These are phyloP conservation scores for Galago senegalensis DNA, from an alignment of 2,797 vertebrate genomes.

Conservation along the genomic window DNA sequence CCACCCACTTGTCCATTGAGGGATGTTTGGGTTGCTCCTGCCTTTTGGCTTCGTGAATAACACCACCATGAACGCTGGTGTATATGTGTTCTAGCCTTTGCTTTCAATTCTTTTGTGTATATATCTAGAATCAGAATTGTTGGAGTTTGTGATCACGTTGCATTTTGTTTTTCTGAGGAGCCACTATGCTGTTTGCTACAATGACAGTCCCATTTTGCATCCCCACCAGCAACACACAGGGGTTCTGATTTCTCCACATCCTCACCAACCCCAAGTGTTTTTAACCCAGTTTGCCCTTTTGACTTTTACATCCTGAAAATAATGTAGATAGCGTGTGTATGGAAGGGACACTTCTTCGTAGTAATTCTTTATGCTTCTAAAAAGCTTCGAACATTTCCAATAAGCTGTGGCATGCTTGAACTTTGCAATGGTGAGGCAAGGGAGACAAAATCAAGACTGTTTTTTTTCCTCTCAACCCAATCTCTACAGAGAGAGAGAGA, in stretches of 20 bases:
- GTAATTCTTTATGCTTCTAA: neutral
- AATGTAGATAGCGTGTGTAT: neutral
- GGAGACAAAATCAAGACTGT: rapidly evolving
- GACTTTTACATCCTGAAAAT: neutral
- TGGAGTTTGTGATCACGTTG: neutral
- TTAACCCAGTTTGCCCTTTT: neutral
- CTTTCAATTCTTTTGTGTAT: neutral
- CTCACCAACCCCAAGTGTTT: neutral
- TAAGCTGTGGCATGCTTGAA: neutral
- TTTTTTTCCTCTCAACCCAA: neutral
- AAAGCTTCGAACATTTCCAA: neutral
- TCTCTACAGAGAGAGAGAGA: neutral
- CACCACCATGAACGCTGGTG: rapidly evolving
- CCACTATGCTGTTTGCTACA: rapidly evolving
- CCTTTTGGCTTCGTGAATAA: neutral
- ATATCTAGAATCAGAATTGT: neutral
- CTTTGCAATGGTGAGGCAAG: neutral
- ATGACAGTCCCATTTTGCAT: neutral
- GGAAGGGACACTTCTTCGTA: neutral
- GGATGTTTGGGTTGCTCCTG: neutral
- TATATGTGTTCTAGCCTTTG: neutral
- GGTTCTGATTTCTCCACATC: neutral
- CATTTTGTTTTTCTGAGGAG: neutral
- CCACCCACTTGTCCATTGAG: rapidly evolving
- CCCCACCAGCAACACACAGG: neutral